Evolutionary conservation across 2,113 vertebrate species (phyloP).

Genomic region (Cnemophilus loriae): DNA sequence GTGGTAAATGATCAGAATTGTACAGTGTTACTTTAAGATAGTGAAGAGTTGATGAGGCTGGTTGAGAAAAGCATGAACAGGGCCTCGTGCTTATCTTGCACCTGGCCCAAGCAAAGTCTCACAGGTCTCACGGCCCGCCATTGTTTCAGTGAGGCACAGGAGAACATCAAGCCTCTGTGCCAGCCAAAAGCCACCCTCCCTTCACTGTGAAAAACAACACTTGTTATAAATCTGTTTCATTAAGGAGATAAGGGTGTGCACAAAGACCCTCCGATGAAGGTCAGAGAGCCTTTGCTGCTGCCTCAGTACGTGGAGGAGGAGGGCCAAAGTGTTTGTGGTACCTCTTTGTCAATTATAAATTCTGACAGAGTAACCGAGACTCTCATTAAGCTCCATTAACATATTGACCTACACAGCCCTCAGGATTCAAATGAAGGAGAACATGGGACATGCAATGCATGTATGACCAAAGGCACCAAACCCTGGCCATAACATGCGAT

Average conservation of each 20-base stretch:
- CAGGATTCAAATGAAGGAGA: background rate
- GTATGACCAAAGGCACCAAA: background rate
- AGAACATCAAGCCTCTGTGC: background rate
- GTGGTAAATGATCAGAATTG: background rate
- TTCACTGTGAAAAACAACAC: background rate
- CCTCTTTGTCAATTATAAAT: background rate
- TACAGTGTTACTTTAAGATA: background rate
- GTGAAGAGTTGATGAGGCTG: background rate
- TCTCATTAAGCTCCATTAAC: background rate
- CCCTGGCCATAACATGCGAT: background rate
- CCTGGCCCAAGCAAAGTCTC: background rate
- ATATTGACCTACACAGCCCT: background rate
- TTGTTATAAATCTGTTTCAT: background rate
- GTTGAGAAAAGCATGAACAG: background rate
- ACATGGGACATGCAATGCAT: background rate
- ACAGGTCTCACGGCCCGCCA: rapidly evolving
- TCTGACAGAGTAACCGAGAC: background rate
- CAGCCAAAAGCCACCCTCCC: background rate
- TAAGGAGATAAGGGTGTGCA: background rate
- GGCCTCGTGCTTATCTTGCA: background rate
- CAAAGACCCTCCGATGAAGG: background rate
- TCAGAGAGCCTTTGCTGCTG: background rate
- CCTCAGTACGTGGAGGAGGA: background rate
- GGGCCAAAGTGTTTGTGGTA: background rate
- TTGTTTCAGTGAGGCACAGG: background rate